Evolutionary conservation across 2,888 invertebrate genomes (phyloP).

Genomic region (Athalia rosae): DNA sequence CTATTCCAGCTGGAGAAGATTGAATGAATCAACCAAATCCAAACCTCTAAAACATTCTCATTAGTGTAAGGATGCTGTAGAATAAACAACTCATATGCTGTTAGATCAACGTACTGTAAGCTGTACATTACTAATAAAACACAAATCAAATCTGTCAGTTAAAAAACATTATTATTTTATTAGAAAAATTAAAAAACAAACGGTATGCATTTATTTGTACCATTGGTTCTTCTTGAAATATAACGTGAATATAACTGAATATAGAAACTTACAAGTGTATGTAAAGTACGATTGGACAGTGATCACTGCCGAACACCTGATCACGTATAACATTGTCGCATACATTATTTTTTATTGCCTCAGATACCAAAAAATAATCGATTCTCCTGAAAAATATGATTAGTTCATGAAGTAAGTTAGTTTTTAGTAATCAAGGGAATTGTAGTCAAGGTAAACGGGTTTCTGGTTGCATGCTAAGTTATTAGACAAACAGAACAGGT

Average conservation of each 20-base stretch:
- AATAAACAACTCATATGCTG: background rate
- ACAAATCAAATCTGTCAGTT: too few species aligned
- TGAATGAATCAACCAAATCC: constrained; percentile 72
- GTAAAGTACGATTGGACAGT: constrained; percentile 93
- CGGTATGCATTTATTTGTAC: constrained; percentile 5
- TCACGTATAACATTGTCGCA: constrained; percentile 91
- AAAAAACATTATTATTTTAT: constrained; percentile 21
- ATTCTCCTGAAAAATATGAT: constrained; percentile 82
- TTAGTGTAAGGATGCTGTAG: constrained; percentile 5
- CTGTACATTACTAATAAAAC: too few species aligned
- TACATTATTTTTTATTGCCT: constrained; percentile 84
- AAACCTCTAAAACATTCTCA: background rate
- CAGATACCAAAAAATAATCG: constrained; percentile 95
- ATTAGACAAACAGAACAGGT: background rate
- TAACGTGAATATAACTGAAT: background rate
- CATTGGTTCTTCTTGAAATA: constrained; percentile 5
- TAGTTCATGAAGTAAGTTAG: too few species aligned
- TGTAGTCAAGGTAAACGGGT: background rate
- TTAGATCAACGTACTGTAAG: background rate
- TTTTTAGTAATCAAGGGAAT: background rate
- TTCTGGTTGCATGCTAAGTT: background rate
- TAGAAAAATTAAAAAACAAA: constrained; percentile 22
- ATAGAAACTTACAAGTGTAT: constrained; percentile 75
- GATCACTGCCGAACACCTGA: constrained; percentile 94
- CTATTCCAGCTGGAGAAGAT: constrained; percentile 98